These are phyloP conservation scores for Sminthurides bifidus DNA, from an alignment of 1,140 invertebrate genomes.

Conservation along the genomic window DNA sequence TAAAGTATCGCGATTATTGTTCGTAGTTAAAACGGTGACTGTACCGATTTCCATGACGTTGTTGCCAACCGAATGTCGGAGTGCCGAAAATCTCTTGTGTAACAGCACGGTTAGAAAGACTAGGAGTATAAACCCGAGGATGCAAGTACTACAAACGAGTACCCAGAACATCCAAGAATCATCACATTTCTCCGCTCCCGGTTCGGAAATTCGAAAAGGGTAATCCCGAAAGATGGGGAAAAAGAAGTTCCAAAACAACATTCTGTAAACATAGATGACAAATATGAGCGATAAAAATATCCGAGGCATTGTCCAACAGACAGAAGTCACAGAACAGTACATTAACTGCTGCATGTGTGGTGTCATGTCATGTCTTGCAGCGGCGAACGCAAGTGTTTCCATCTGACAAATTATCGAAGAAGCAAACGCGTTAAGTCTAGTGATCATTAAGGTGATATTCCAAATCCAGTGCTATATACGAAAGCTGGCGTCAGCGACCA, in stretches of 20 bases:
- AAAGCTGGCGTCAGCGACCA: too few relatives aligned
- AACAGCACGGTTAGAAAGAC: conserved; percentile 11
- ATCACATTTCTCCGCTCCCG: conserved; percentile 4
- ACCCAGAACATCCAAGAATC: conserved; percentile 30
- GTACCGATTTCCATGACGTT: too few relatives aligned
- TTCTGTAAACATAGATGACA: conserved; percentile 15
- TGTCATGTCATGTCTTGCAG: too few relatives aligned
- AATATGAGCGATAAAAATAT: not conserved
- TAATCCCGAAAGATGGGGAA: conserved; percentile 35
- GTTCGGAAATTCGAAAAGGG: conserved; percentile 19
- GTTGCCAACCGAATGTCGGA: conserved; percentile 2
- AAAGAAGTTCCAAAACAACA: conserved; percentile 35
- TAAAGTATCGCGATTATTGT: not conserved
- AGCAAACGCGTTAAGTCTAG: too few relatives aligned
- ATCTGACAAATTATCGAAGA: too few relatives aligned
- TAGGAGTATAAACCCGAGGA: conserved; percentile 13
- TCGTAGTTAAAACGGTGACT: too few relatives aligned
- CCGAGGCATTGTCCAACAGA: too few relatives aligned
- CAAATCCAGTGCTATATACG: too few relatives aligned
- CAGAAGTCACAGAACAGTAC: too few relatives aligned
- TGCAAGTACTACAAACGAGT: conserved; percentile 17
- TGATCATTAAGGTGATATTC: too few relatives aligned
- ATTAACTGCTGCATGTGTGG: too few relatives aligned
- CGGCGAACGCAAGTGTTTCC: too few relatives aligned
- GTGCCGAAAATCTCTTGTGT: conserved; percentile 2